phyloP scores from a whole-genome alignment of 2,113 vertebrate species.

The Mus musculus region GRCm39 chr17:3398001-3398500 shows the following conservation, averaged over 20 bases:
- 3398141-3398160: background rate
- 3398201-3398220: accelerated
- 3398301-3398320: background rate
- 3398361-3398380: constrained; percentile 11
- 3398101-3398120: background rate
- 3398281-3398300: background rate
- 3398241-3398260: background rate
- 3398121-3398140: background rate
- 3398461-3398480: background rate
- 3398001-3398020: background rate
- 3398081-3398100: background rate
- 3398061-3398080: background rate
- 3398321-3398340: accelerated
- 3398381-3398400: background rate
- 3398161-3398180: background rate
- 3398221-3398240: background rate
- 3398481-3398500: background rate
- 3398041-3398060: background rate
- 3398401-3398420: background rate
- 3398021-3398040: background rate
- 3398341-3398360: background rate
- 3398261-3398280: no score
- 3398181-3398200: background rate
- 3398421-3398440: background rate
- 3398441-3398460: background rate